Conservation (phyloP, 2,113 vertebrate species). For the Silurus glanis region DNA sequence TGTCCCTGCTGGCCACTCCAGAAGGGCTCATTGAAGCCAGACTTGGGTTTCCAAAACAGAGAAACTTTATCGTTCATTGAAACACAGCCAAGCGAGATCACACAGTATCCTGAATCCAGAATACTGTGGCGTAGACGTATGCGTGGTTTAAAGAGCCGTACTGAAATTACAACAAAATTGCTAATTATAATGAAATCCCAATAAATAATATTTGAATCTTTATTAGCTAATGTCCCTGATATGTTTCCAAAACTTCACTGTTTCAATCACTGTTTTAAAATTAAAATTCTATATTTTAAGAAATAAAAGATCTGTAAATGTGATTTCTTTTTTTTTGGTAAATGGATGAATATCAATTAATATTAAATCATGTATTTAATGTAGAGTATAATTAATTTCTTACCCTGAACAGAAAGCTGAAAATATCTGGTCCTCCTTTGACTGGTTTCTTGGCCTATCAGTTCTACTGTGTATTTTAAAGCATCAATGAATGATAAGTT, state of each 20-base stretch:
- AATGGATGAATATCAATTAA: not conserved
- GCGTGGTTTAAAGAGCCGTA: not conserved
- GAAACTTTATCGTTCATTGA: not conserved
- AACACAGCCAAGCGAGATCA: not conserved
- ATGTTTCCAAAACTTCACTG: not conserved
- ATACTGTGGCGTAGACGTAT: not conserved
- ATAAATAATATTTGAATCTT: not conserved
- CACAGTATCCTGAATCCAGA: not conserved
- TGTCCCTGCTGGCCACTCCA: not conserved
- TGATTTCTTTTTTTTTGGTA: not conserved
- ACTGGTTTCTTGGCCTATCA: fast-evolving
- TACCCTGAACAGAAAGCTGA: not conserved
- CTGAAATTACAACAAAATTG: not conserved
- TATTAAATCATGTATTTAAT: not conserved
- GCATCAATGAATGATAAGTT: not conserved
- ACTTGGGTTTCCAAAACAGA: not conserved
- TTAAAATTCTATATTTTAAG: not conserved
- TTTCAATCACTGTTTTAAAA: not conserved
- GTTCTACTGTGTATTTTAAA: not conserved
- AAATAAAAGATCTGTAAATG: not conserved
- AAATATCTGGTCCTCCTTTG: not conserved
- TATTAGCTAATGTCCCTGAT: not conserved
- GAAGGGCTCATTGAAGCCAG: not conserved
- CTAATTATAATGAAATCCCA: not conserved
- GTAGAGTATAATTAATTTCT: not conserved